A percentile compares a stretch with the other conserved stretches of the same genome.
phyloP scores from a whole-genome alignment of 2,113 vertebrate genomes.

The Oxygymnocypris stewartii region DNA sequence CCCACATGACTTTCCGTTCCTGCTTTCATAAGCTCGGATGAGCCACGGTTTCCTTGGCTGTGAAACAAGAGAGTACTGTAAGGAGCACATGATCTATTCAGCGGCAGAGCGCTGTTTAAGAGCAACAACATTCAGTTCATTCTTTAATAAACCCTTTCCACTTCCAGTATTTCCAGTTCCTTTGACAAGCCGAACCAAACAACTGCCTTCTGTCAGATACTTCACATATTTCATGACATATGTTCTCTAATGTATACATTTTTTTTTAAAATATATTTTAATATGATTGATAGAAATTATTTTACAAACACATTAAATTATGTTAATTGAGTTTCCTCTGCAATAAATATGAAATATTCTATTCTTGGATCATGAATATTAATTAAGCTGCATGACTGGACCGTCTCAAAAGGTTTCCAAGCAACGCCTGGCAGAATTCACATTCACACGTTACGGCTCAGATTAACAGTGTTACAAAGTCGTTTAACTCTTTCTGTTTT shows the following conservation, averaged over 20 bases:
- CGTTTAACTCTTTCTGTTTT: background rate
- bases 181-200: background rate
- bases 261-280: no score
- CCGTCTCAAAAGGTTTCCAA: background rate
- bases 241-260: background rate
- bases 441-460: background rate
- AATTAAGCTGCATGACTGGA: background rate
- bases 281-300: background rate
- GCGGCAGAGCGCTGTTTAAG: background rate
- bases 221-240: background rate
- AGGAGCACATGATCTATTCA: constrained; percentile 58
- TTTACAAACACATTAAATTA: background rate
- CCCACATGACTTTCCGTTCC: constrained; percentile 45
- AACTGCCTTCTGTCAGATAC: background rate
- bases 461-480: background rate
- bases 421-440: background rate
- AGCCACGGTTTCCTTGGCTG: constrained; percentile 49
- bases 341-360: background rate
- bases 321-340: background rate
- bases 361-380: constrained; percentile 14
- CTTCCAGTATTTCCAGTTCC: constrained; percentile 3
- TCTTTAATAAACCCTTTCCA: background rate
- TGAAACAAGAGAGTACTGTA: constrained; percentile 19
- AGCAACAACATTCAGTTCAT: background rate
- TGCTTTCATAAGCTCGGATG: constrained; percentile 32